Evolutionary conservation across 2,888 invertebrate genomes (phyloP), one percentile per base, ranked within the genome.

Genomic region (Epirrhoe alternata): DNA sequence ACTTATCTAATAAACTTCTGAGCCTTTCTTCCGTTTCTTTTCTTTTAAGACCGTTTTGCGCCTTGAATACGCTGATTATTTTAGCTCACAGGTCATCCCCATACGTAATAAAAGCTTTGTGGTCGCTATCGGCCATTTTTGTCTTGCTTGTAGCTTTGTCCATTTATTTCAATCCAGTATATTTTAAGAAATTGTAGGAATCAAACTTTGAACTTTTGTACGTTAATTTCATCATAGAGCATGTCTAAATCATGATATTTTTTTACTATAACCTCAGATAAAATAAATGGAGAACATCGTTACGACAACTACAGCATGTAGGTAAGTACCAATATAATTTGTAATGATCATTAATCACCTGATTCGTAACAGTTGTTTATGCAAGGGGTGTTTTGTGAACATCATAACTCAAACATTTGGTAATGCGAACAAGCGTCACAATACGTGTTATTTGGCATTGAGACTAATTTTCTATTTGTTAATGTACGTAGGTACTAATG

Each of bases 361-460:
- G 50, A 51, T 58, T 66, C 54, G 59, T 16, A 62, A 66, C 55
- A 59, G 66, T 59, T 55, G 62, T 66, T 66, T 62, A 59, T 47
- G 50, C 50, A 62, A 62, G 66, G 62, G 62, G 54, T 59, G 54
- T 62, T 61, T 52, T 59, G 51, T 45, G 45, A 66, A 42, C 59
- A 62, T 66, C 54, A 57, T 66, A 38, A 58, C 52, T 66, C 47
- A 54, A 50, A 47, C 58, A 50, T 54, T 45, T 59, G 42, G 49
- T 66, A 59, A 66, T 62, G 59, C 45, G 51, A 58, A 61, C 61
- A 61, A 57, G 38, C 61, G 31, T 57, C 47, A 61, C 45, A 61
- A 61, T 61, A 52, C 30, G 35, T 56, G 59, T 54, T 57, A 61
- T 61, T 51, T 53, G 61, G 57, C 50, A 61, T 66, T 57, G 45